A percentile compares a stretch with the other conserved stretches of the same genome.
Evolutionary conservation across 1,140 invertebrate species (phyloP).

Genomic region (Dendrolimus punctatus): DNA sequence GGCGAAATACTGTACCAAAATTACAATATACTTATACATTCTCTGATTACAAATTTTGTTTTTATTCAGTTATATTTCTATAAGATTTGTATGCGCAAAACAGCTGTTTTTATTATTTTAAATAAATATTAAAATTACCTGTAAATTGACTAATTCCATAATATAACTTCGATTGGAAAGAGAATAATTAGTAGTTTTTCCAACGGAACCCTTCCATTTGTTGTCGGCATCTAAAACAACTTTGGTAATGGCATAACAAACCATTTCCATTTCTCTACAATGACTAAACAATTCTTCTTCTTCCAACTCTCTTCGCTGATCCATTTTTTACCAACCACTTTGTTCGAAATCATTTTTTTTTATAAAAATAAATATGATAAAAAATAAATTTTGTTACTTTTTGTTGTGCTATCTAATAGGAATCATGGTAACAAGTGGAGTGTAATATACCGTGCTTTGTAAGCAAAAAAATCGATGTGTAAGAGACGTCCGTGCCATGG

Average conservation of each 20-base stretch:
- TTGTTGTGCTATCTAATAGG: conserved; percentile 30
- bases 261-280: conserved; percentile 50
- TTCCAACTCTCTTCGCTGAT: conserved; percentile 51
- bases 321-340: conserved; percentile 50
- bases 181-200: conserved; percentile 32
- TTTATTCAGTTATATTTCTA: no score
- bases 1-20: no score
- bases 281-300: conserved; percentile 52
- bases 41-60: no score
- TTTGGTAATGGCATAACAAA: conserved; percentile 58
- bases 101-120: conserved; percentile 3
- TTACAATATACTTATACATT: no score
- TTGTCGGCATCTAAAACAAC: conserved; percentile 55
- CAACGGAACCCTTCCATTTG: conserved; percentile 46
- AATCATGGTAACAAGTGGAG: conserved; percentile 38
- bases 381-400: conserved; percentile 14
- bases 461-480: conserved; percentile 47
- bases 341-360: conserved; percentile 36
- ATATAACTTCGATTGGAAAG: conserved; percentile 61
- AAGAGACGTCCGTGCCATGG: conserved; percentile 49
- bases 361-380: conserved; percentile 21
- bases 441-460: conserved; percentile 23
- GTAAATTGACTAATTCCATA: conserved; percentile 65
- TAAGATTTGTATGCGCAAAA: neutral
- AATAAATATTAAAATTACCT: conserved; percentile 30